A percentile compares a stretch with the other conserved stretches of the same genome.
Conservation (phyloP, 2,113 vertebrate genomes). For the Forbesichthys papilliferus region DNA sequence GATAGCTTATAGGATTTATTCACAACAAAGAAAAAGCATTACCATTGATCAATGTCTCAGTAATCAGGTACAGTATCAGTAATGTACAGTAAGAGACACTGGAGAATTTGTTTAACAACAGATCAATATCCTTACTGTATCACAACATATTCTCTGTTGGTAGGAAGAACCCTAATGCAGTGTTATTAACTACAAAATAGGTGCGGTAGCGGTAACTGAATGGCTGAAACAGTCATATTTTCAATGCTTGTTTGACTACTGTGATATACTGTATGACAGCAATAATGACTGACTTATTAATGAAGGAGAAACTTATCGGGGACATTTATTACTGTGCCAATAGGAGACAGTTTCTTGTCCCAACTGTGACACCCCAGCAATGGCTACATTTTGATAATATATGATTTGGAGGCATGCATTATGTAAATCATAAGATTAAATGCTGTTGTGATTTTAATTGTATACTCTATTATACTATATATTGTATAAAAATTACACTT, state of each 20-base stretch:
- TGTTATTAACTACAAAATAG: neutral
- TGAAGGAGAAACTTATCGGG: conserved; percentile 42
- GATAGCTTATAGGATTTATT: too few species aligned
- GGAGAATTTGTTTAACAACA: conserved; percentile 17
- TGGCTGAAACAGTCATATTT: conserved; percentile 23
- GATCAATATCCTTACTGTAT: neutral
- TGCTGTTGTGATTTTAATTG: too few species aligned
- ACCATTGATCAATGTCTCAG: neutral
- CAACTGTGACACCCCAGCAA: too few species aligned
- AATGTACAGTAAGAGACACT: conserved; percentile 37
- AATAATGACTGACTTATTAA: conserved; percentile 37
- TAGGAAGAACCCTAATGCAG: neutral
- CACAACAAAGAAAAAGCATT: too few species aligned
- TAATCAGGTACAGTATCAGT: neutral
- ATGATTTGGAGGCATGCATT: too few species aligned
- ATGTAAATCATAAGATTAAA: too few species aligned
- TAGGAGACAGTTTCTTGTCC: neutral
- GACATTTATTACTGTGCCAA: conserved; percentile 39
- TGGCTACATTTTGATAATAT: too few species aligned
- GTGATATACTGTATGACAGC: conserved; percentile 33
- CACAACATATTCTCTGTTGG: conserved; percentile 1
- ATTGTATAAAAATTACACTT: too few species aligned
- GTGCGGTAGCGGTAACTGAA: conserved; percentile 5
- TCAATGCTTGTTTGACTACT: conserved; percentile 10
- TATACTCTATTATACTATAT: too few species aligned